These are phyloP conservation scores for Chitala chitala DNA, from an alignment of 2,113 vertebrate species.

Conservation along the genomic window DNA sequence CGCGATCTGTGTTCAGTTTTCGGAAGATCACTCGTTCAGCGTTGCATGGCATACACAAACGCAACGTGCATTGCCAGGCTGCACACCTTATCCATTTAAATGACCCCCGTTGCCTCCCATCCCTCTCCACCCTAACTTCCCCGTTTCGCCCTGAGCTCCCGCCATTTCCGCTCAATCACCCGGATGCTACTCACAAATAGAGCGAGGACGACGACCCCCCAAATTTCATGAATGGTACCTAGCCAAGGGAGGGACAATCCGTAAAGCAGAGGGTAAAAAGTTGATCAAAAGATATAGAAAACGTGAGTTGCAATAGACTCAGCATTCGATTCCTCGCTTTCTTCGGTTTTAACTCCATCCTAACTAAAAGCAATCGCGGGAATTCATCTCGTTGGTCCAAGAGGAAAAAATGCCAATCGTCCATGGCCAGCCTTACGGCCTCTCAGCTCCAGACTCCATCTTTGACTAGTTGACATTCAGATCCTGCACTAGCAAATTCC, in stretches of 20 bases:
- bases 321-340: conserved; percentile 33
- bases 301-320: conserved; percentile 44
- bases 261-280: conserved; percentile 51
- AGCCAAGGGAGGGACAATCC: conserved; percentile 65
- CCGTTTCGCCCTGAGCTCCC: conserved; percentile 56
- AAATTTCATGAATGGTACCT: conserved; percentile 67
- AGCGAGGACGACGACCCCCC: conserved; percentile 47
- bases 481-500: conserved; percentile 76
- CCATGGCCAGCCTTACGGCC: conserved; percentile 74
- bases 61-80: neutral
- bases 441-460: conserved; percentile 85
- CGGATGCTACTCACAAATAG: conserved; percentile 57
- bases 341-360: conserved; percentile 32
- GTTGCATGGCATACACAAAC: conserved; percentile 10
- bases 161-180: conserved; percentile 61
- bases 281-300: conserved; percentile 60
- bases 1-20: neutral
- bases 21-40: neutral
- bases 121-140: conserved; percentile 43
- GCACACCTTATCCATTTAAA: conserved; percentile 17
- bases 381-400: conserved; percentile 28
- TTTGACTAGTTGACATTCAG: conserved; percentile 97
- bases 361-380: conserved; percentile 16
- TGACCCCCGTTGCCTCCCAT: conserved; percentile 22
- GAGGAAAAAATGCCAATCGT: conserved; percentile 47